A percentile compares a stretch with the other conserved stretches of the same genome.
Conservation (phyloP, 2,888 invertebrate genomes). For the Leucania comma region DNA sequence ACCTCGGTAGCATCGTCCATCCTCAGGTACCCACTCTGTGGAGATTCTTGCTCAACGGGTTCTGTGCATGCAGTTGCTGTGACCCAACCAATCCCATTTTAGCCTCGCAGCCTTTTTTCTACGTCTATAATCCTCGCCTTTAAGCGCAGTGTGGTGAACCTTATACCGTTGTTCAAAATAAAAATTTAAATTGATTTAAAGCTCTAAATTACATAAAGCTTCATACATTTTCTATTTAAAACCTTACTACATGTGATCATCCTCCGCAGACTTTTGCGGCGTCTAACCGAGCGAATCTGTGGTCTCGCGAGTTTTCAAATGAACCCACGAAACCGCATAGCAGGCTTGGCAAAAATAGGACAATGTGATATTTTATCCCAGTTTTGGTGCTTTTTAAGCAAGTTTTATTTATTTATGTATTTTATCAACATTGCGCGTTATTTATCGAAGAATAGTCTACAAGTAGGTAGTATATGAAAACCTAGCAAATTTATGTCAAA, state of each 20-base stretch:
- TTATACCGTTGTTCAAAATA: not conserved
- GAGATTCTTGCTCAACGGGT: too few species aligned
- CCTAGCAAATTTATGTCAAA: too few species aligned
- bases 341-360: not conserved
- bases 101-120: too few species aligned
- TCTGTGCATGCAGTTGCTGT: too few species aligned
- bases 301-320: conserved; percentile 14
- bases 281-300: conserved; percentile 4
- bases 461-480: too few species aligned
- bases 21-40: too few species aligned
- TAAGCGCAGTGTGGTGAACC: too few species aligned
- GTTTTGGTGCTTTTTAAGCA: not conserved
- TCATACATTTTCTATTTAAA: conserved; percentile 7
- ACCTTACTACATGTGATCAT: not conserved
- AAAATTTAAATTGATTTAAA: not conserved
- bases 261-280: conserved; percentile 7
- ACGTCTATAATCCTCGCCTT: too few species aligned
- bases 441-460: too few species aligned
- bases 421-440: not conserved
- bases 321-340: not conserved
- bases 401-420: not conserved
- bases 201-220: not conserved
- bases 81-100: too few species aligned
- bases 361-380: not conserved
- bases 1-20: too few species aligned